Evolutionary conservation across 2,797 vertebrate species (phyloP).

Genomic region (Peromyscus nudipes): DNA sequence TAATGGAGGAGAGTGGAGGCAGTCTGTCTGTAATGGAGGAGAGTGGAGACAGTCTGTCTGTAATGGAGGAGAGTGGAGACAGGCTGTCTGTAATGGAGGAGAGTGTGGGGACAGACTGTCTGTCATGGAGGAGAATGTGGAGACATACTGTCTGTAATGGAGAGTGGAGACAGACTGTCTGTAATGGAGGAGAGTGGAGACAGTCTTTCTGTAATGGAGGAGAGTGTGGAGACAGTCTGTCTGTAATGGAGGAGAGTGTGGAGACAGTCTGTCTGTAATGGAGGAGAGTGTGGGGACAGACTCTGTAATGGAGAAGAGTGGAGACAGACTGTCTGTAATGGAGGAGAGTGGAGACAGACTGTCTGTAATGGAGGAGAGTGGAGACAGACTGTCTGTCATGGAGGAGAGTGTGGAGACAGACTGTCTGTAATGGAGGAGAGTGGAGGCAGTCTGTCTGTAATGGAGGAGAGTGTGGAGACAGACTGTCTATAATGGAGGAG

Average conservation of each 20-base stretch:
- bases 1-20: no score
- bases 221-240: constrained; percentile 9
- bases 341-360: background rate
- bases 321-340: background rate
- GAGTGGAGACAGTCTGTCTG: no score
- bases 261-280: background rate
- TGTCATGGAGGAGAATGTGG: background rate
- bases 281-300: background rate
- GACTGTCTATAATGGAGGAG: no score
- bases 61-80: no score
- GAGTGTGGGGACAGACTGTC: no score
- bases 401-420: background rate
- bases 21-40: no score
- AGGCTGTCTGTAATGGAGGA: no score
- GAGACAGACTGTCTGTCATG: background rate
- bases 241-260: background rate
- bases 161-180: background rate
- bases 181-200: background rate
- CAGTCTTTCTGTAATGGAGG: background rate
- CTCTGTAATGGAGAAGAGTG: background rate
- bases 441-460: no score
- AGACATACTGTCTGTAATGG: background rate
- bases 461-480: background rate
- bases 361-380: background rate
- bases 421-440: constrained; percentile 37